Conservation (phyloP, 2,888 invertebrate genomes). For the Pimpla rufipes region DNA sequence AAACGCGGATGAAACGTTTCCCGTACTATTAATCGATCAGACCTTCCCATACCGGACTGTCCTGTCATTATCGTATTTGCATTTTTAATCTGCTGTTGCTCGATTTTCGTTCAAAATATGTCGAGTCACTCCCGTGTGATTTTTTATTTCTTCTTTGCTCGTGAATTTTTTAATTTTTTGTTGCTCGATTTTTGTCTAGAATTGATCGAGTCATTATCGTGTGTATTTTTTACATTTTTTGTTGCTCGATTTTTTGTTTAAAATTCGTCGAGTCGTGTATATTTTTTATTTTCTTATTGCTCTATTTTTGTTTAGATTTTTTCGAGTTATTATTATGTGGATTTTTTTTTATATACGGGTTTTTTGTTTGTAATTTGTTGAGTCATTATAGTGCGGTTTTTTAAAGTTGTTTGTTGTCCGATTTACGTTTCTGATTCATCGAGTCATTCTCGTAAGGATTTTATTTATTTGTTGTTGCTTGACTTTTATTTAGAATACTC, state of each 20-base stretch:
- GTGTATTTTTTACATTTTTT: not conserved
- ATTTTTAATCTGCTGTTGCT: constrained; percentile 3
- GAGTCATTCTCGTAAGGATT: too few species aligned
- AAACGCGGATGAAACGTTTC: constrained; percentile 42
- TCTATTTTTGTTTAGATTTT: constrained; percentile 62
- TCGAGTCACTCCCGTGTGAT: too few species aligned
- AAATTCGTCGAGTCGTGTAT: too few species aligned
- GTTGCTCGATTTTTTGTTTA: too few species aligned
- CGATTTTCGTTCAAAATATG: not conserved
- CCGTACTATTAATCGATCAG: constrained; percentile 49
- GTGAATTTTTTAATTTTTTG: constrained; percentile 1
- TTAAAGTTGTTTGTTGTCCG: not conserved
- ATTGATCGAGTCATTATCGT: too few species aligned
- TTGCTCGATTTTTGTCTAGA: constrained; percentile 1
- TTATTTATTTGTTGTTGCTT: not conserved
- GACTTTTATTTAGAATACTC: constrained; percentile 72
- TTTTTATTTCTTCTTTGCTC: too few species aligned
- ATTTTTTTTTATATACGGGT: too few species aligned
- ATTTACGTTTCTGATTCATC: too few species aligned
- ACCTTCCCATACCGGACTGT: constrained; percentile 36
- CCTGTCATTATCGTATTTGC: not conserved
- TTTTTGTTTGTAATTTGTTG: too few species aligned
- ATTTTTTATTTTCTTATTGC: not conserved
- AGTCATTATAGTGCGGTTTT: too few species aligned
- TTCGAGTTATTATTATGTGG: too few species aligned